Base-by-base conservation (phyloP, 2,888 invertebrate species). In the Bruchidius siliquastri region DNA sequence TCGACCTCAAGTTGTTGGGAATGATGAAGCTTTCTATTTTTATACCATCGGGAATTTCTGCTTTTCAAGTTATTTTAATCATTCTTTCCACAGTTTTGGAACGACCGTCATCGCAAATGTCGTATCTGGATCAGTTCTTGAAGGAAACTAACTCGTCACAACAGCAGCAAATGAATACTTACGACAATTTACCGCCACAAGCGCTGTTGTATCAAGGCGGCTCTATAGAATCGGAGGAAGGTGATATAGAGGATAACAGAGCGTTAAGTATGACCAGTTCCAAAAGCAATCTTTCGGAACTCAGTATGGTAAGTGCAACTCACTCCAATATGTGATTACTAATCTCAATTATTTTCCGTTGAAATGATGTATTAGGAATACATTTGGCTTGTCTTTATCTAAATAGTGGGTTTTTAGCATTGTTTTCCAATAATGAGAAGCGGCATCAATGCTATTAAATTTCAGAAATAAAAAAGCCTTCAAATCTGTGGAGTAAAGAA, bases 91-190 rank as follows among this genome's bases (percentile, higher is more conserved):
- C 74, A 96, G 96, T 96, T 88, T 87, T 95, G 88, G 96, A 96
- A 84, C 91, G 96, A 79, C 95, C 96, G 72, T 92, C 95, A 67
- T 96, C 96, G 49, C 96, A 96, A 87, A 94, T 96, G 92, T 96
- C 96, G 78, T 96, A 96, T 87, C 87, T 95, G 84, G 96, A 96
- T 84, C 95, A 96, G 84, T 96, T 97, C 86, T 88, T 96, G 81
- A 96, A 95, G 84, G 96, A 96, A 85, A 89, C 90, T 3, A 86
- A 85, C 74, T 84, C 86, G 0, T 83, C 84, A 22, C 83, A 81
- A 68, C 82, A 83, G 73, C 70, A 70, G 26, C 78, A 80, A 22
- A 77, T 80, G 22, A 83, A 84, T 66, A 81, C 83, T 71, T 86
- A 84, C 75, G 83, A 85, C 79, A 83, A 85, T 78, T 77, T 83